A percentile compares a stretch with the other conserved stretches of the same genome.
phyloP scores from a whole-genome alignment of 2,797 vertebrate species.

The Oreochromis mossambicus region DNA sequence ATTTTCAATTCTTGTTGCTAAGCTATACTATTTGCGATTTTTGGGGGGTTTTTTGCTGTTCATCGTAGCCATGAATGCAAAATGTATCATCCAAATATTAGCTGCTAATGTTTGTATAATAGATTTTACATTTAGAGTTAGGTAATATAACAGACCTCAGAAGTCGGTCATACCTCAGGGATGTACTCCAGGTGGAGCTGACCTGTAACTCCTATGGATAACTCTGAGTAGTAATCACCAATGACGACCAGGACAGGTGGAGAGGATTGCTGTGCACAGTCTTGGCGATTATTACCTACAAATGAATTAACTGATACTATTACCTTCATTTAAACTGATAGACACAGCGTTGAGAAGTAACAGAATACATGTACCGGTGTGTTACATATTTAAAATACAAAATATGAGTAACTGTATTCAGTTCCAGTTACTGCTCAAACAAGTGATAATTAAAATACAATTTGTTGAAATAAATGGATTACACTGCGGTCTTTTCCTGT shows the following conservation, averaged over 20 bases:
- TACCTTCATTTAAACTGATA: neutral
- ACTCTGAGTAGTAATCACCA: slow-evolving; percentile 80
- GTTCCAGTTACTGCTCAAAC: neutral
- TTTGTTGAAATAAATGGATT: neutral
- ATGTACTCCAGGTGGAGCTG: slow-evolving; percentile 80
- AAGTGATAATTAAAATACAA: neutral
- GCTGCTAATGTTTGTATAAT: neutral
- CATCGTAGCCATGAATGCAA: neutral
- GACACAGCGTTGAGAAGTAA: neutral
- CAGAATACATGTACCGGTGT: neutral
- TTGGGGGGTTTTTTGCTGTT: neutral
- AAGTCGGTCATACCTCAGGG: slow-evolving; percentile 77
- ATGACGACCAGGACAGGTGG: slow-evolving; percentile 75
- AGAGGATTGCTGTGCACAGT: neutral
- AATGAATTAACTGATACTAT: neutral
- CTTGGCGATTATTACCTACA: neutral
- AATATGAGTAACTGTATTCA: neutral
- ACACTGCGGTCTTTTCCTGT: neutral
- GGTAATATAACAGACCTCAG: neutral
- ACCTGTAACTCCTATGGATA: slow-evolving; percentile 79
- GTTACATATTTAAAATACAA: neutral
- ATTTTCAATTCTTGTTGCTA: neutral
- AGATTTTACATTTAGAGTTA: neutral
- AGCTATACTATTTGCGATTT: neutral
- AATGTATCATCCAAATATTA: neutral